These are phyloP conservation scores for Saccopteryx bilineata DNA, from an alignment of 2,113 vertebrate species.

Conservation along the genomic window DNA sequence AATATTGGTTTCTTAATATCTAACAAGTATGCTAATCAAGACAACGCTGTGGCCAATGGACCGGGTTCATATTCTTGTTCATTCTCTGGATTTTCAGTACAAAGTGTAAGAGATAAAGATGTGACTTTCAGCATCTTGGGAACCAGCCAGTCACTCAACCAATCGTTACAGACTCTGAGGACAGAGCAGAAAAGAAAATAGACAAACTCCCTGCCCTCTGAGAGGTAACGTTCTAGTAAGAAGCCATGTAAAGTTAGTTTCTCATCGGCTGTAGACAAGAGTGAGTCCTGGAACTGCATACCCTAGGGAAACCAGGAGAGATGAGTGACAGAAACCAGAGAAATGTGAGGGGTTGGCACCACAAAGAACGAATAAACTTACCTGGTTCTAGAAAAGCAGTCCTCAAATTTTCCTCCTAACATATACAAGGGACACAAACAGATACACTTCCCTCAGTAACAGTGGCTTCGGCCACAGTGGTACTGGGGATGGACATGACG, in stretches of 20 bases:
- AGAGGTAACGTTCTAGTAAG: background rate
- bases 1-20: background rate
- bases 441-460: background rate
- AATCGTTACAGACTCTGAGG: background rate
- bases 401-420: background rate
- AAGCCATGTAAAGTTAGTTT: background rate
- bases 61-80: background rate
- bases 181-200: background rate
- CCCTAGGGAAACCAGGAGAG: background rate
- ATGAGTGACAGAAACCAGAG: background rate
- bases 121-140: slow-evolving; percentile 2
- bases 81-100: slow-evolving; percentile 3
- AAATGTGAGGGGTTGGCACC: background rate
- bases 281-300: background rate
- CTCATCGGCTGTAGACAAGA: background rate
- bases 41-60: background rate
- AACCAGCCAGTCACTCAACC: background rate
- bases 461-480: background rate
- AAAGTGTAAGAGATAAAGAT: slow-evolving; percentile 1
- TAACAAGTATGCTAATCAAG: background rate
- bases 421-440: background rate
- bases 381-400: background rate
- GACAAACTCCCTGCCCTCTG: background rate
- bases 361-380: background rate
- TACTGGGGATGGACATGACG: background rate